Base-by-base conservation (phyloP, 1,140 invertebrate genomes). In the Drosophila ambigua region DNA sequence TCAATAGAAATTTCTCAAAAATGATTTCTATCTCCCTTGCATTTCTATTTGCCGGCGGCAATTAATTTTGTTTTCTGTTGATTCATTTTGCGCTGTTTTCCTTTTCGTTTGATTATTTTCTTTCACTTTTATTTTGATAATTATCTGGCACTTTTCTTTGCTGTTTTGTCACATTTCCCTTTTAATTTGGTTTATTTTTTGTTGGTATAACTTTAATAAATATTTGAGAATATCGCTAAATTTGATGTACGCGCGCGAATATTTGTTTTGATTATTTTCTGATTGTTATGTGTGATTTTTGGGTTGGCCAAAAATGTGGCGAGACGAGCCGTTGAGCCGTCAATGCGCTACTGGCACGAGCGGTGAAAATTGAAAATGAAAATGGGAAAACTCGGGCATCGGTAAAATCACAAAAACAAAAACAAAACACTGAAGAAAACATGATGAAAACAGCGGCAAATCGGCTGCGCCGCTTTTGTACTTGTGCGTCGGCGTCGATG, bases 281-380 rank as follows among this genome's bases (percentile, higher is more conserved):
- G 24, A 16, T n/a, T 65, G 43, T 59, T 58, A 57, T 41, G 54
- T 58, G 20, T 46, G 35, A 23, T 39, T 58, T 43, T 35, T 58
- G 26, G 26, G 59, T 71, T 71, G 79, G 67, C 49, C 50, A 73
- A 82, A 87, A 79, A 52, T 74, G 11, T 73, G 78, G 74, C 84
- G 83, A 85, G 89, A 91, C 89, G 89, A 89, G 89, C 89, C 55
- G 89, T 57, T 83, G 81, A 91, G 89, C 89, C 89, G 90, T 73
- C 89, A 74, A 89, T 89, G 74, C 79, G 89, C 89, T 91, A 91
- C 89, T 91, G 85, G 79, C 85, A 53, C 79, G 73, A 89, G 65
- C 84, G 71, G 73, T 80, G 84, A 78, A 88, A 88, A 88, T 84
- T 89, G 83, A 80, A 88, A 88, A 89, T 89, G 84, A 79, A 89